These are phyloP conservation scores for Trogon melanurus DNA, from an alignment of 2,113 vertebrate species.

Conservation along the genomic window DNA sequence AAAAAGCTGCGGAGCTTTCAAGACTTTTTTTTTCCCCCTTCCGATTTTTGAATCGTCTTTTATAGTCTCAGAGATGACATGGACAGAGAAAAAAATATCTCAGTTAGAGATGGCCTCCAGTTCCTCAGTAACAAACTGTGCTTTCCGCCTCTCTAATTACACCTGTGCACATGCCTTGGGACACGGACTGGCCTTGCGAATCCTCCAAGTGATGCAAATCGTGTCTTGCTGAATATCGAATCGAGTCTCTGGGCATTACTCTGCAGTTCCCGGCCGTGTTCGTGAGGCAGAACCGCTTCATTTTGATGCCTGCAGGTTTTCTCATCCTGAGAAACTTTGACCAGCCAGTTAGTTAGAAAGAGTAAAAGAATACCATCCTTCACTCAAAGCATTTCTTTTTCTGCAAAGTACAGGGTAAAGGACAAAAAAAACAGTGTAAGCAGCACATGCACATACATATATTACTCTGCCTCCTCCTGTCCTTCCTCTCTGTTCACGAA, in stretches of 20 bases:
- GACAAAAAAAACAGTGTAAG: background rate
- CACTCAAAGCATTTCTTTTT: background rate
- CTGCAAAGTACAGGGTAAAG: background rate
- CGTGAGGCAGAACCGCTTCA: background rate
- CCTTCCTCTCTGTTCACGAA: background rate
- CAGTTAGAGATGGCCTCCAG: background rate
- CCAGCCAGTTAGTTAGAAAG: background rate
- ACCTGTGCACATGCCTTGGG: background rate
- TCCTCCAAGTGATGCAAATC: background rate
- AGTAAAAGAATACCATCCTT: background rate
- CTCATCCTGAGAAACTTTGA: background rate
- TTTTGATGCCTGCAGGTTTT: background rate
- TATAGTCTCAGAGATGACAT: background rate
- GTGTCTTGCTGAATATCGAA: fast-evolving
- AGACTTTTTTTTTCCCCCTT: background rate
- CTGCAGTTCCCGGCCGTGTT: fast-evolving
- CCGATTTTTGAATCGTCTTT: background rate
- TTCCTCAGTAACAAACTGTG: background rate
- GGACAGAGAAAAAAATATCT: background rate
- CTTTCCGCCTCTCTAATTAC: background rate
- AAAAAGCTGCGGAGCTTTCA: background rate
- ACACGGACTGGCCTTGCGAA: fast-evolving
- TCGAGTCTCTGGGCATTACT: background rate
- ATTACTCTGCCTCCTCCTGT: background rate
- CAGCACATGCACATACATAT: background rate